These are phyloP conservation scores for Lasioglossum zephyrum DNA, from an alignment of 2,888 invertebrate species.

Conservation along the genomic window DNA sequence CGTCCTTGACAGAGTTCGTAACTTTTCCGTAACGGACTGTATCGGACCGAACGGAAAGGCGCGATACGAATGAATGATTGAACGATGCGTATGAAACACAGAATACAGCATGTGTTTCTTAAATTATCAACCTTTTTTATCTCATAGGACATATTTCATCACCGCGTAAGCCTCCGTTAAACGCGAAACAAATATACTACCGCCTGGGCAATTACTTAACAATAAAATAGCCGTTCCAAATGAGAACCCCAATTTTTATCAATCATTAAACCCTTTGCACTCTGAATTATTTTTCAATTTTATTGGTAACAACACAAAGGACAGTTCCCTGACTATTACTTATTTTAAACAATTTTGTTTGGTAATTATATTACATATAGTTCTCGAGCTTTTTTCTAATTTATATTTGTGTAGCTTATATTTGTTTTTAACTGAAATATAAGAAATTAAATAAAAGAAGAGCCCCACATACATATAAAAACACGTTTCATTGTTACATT, in stretches of 20 bases:
- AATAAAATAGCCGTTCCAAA: not conserved
- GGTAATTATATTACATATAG: too few relatives aligned
- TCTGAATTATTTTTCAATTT: too few relatives aligned
- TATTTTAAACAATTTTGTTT: too few relatives aligned
- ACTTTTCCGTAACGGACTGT: constrained; percentile 27
- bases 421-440: too few relatives aligned
- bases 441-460: too few relatives aligned
- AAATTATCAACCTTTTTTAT: constrained; percentile 55
- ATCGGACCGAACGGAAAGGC: constrained; percentile 51
- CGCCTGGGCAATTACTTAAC: constrained; percentile 16
- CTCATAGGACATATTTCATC: constrained; percentile 43
- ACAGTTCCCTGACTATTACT: too few relatives aligned
- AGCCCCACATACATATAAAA: too few relatives aligned
- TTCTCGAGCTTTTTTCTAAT: too few relatives aligned
- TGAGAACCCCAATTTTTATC: not conserved
- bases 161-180: constrained; percentile 20
- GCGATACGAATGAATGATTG: constrained; percentile 65
- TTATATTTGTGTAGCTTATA: too few relatives aligned
- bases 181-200: constrained; percentile 15
- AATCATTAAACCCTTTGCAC: not conserved
- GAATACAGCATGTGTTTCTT: constrained; percentile 23
- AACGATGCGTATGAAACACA: constrained; percentile 47
- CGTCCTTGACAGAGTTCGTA: constrained; percentile 18
- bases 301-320: too few relatives aligned
- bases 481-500: not conserved